phyloP scores from a whole-genome alignment of 2,113 vertebrate species.

The Scortum barcoo region DNA sequence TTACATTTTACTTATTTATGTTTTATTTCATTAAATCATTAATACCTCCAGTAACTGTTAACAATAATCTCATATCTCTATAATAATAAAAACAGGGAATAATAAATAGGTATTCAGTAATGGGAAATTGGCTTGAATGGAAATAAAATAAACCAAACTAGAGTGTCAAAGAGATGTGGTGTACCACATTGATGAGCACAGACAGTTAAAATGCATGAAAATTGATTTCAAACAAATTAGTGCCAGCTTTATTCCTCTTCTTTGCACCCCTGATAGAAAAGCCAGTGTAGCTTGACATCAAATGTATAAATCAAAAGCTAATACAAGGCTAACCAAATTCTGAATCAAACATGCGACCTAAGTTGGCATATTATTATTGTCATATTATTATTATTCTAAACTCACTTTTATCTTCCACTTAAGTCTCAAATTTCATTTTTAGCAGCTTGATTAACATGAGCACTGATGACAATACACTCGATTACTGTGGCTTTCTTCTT shows the following conservation, averaged over 20 bases:
- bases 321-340: not conserved
- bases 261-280: not conserved
- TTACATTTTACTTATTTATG: not conserved
- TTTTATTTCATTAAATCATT: not conserved
- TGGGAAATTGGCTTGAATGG: not conserved
- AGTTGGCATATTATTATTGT: not conserved
- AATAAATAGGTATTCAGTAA: not conserved
- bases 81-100: not conserved
- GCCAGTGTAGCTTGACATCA: too few relatives aligned
- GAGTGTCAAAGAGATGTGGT: not conserved
- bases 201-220: not conserved
- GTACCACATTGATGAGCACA: not conserved
- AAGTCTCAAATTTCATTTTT: constrained; percentile 1
- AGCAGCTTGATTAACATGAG: not conserved
- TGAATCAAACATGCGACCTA: not conserved
- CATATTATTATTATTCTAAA: too few relatives aligned
- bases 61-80: not conserved
- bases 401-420: not conserved
- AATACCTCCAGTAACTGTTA: not conserved
- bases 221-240: not conserved
- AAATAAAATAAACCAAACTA: not conserved
- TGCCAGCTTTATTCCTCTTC: not conserved
- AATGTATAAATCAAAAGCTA: not conserved
- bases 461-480: not conserved
- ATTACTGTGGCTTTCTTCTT: constrained; percentile 10